Conservation (phyloP, 2,113 vertebrate genomes). For the Octodon degus region DNA sequence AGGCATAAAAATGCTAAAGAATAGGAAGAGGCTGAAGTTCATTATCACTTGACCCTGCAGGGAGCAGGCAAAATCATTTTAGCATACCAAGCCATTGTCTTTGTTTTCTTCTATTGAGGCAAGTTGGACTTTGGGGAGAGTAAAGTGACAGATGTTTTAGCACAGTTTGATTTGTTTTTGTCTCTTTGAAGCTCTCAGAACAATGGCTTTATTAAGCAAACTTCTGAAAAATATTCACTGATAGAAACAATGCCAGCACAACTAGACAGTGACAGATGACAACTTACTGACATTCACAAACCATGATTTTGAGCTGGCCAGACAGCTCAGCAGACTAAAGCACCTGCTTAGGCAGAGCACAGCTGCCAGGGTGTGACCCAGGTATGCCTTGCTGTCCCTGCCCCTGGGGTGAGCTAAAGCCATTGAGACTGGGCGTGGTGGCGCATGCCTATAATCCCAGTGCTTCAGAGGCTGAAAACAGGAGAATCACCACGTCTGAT, state of each 20-base stretch:
- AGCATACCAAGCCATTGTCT: conserved; percentile 2
- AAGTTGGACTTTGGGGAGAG: not conserved
- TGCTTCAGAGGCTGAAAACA: too few relatives aligned
- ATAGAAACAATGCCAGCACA: not conserved
- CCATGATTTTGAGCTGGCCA: not conserved
- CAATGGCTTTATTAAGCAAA: not conserved
- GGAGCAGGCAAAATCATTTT: conserved; percentile 47
- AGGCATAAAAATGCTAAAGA: not conserved
- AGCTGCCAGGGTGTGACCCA: too few relatives aligned
- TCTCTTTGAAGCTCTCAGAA: conserved; percentile 45
- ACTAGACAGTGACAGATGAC: not conserved
- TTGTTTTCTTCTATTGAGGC: conserved; percentile 48
- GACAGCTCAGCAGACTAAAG: too few relatives aligned
- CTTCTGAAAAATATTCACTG: not conserved
- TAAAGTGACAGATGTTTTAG: conserved; percentile 26
- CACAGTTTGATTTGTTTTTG: conserved; percentile 41
- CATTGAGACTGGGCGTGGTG: too few relatives aligned
- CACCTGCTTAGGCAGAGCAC: too few relatives aligned
- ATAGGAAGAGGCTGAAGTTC: conserved; percentile 20
- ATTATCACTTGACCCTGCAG: conserved; percentile 32
- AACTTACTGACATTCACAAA: not conserved
- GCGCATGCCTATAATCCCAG: too few relatives aligned
- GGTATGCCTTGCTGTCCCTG: too few relatives aligned
- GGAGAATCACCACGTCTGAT: too few relatives aligned
- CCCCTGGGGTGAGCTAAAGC: too few relatives aligned